These are phyloP conservation scores for Bradynema listronoti DNA, from an alignment of 1,140 invertebrate genomes.

Conservation along the genomic window DNA sequence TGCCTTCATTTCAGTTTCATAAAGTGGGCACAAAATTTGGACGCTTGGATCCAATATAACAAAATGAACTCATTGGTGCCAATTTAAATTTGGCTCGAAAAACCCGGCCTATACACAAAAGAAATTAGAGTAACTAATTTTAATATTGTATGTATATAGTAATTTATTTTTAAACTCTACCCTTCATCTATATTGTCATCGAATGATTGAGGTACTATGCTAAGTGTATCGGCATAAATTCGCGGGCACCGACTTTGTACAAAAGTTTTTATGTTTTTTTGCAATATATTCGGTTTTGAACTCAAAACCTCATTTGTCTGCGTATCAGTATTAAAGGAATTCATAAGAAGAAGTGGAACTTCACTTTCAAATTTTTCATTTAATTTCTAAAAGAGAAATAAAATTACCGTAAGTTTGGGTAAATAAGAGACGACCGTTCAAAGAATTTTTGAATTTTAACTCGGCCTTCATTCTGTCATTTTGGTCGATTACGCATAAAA, in stretches of 20 bases:
- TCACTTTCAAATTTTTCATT: conserved; percentile 87
- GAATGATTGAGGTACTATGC: conserved; percentile 37
- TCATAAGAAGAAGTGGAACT: conserved; percentile 94
- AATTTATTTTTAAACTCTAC: conserved; percentile 7
- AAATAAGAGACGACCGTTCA: too few relatives aligned
- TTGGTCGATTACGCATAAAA: too few relatives aligned
- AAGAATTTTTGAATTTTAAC: too few relatives aligned
- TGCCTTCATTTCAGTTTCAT: neutral
- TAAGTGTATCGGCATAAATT: conserved; percentile 42
- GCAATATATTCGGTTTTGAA: conserved; percentile 64
- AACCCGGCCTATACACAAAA: too few relatives aligned
- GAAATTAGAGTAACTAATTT: neutral
- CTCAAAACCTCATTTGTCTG: conserved; percentile 75
- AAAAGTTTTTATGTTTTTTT: neutral
- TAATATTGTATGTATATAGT: neutral
- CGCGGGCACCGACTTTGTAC: conserved; percentile 43
- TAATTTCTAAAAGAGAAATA: conserved; percentile 62
- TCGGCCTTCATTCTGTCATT: too few relatives aligned
- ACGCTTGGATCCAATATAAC: neutral
- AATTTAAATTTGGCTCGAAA: too few relatives aligned
- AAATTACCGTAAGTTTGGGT: too few relatives aligned
- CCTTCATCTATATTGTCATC: conserved; percentile 35
- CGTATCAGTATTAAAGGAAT: conserved; percentile 97
- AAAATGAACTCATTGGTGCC: neutral
- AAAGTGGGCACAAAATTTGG: neutral